Base-by-base conservation (phyloP, 1,140 invertebrate species). In the Dreissena rostriformis region DNA sequence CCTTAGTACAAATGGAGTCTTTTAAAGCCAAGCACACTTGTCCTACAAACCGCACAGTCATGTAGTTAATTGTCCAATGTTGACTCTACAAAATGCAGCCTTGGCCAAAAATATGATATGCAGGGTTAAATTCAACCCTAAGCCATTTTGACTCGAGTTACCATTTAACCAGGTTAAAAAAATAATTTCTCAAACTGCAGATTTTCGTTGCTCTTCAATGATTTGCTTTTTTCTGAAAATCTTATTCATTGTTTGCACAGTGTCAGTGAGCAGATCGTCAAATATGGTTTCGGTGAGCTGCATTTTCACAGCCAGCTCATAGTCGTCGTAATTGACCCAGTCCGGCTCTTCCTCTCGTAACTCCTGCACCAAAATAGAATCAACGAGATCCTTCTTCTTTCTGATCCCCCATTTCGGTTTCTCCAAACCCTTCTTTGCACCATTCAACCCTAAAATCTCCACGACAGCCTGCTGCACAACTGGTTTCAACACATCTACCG, bases 311-410 rank as follows among this genome's bases (percentile, higher is more conserved):
- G 95, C 94, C 2, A 95, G 89, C 89, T 96, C 96, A 89, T 96
- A 96, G 26, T 95, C 93, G 88, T 96, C 95, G 89, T 96, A 96
- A 88, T 96, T 95, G 0, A 96, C 95, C 96, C 96, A 97, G 70
- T 95, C 94, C 8, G 95, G 93, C 91, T 97, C 96, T 88, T 96
- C 96, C 49, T 95, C 95, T 80, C 95, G 95, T 22, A 96, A 94
- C 91, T 96, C 96, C 63, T 95, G 92, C 2, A 96, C 95, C 52
- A 97, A 91, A 65, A 96, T 92, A 86, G 96, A 95, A 91, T 97
- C 96, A 0, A 97, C 96, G 80, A 95, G 94, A 88, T 97, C 96
- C 53, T 96, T 93, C 87, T 96, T 95, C 91, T 96, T 96, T 15
- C 95, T 93, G 75, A 95, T 95, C 94, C 95, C 96, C 87, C 95